Evolutionary conservation across 2,113 vertebrate genomes (phyloP).

Genomic region (Haemorhous mexicanus): DNA sequence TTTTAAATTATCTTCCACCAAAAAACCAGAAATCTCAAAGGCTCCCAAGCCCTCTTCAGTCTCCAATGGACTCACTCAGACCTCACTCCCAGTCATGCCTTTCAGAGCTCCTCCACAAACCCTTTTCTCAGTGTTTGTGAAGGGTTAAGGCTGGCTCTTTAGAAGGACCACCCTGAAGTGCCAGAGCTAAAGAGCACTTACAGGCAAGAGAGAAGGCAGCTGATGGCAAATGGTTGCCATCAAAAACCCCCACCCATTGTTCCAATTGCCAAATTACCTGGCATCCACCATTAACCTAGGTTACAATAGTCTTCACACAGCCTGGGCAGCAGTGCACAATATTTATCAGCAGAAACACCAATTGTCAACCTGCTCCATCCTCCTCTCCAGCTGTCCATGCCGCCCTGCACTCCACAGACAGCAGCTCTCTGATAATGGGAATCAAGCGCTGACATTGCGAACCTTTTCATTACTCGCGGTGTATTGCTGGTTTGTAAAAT

Average conservation of each 20-base stretch:
- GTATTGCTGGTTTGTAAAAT: conserved; percentile 40
- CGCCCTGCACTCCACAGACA: background rate
- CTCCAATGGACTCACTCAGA: background rate
- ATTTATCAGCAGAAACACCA: background rate
- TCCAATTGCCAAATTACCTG: background rate
- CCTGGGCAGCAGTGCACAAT: background rate
- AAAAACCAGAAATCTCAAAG: background rate
- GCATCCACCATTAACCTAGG: background rate
- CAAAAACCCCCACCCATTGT: background rate
- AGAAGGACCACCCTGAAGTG: background rate
- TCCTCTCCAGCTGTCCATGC: background rate
- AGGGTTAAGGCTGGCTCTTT: background rate
- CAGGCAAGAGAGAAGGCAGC: background rate
- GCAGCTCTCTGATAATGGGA: background rate
- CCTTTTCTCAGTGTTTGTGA: background rate
- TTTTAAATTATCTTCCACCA: background rate
- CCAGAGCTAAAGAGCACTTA: background rate
- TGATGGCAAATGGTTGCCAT: background rate
- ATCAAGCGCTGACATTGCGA: background rate
- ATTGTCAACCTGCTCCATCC: background rate
- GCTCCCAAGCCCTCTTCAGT: background rate
- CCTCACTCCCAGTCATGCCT: background rate
- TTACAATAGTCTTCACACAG: background rate
- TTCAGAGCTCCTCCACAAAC: background rate
- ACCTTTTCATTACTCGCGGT: conserved; percentile 20